Base-by-base conservation (phyloP, 2,797 vertebrate genomes). In the Sebastes trivittatus region DNA sequence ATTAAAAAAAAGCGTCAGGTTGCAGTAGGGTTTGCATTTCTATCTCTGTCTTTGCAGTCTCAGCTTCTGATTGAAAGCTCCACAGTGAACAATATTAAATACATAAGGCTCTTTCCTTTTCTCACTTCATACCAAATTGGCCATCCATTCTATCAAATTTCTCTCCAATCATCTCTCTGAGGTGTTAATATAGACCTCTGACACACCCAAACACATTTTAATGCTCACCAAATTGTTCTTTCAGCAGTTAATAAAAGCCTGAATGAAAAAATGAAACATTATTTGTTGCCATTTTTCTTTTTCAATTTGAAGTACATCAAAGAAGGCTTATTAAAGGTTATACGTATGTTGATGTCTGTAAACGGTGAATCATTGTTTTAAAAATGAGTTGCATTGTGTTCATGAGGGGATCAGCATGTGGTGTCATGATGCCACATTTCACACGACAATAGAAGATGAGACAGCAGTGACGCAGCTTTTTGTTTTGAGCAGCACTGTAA, bases 391-490 rank as follows among this genome's bases (percentile, higher is more conserved):
- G 25, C 10, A 2, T 20, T 63, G 8, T 63, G n/a, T 16, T 42
- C 16, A 46, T 30, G 22, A 76, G 67, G 30, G 55, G 20, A 70
- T 70, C 29, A 6, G 52, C 23, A 14, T 66, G 58, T 34, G 56
- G 27, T 27, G 58, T 64, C 22, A 42, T 25, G 66, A 75, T 60
- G 66, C 23, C 29, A 27, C 54, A 56, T 52, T 58, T 79, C 23
- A 76, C 18, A 66, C 3, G 3, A 30, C 52, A 62, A 18, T 71
- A 22, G 60, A 42, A 69, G 27, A 77, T 65, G 77, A 87, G 49
- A 32, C 46, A 8, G 20, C 77, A 60, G 49, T 85, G 70, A 82
- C 66, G 7, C 32, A 65, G 73, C 65, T 59, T 60, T 38, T 23
- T 7, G 54, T 75, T 55, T 32, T 61, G n/a, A 58, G 46, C 62